Base-by-base conservation (phyloP, 2,888 invertebrate genomes). In the Luffia ferchaultella region DNA sequence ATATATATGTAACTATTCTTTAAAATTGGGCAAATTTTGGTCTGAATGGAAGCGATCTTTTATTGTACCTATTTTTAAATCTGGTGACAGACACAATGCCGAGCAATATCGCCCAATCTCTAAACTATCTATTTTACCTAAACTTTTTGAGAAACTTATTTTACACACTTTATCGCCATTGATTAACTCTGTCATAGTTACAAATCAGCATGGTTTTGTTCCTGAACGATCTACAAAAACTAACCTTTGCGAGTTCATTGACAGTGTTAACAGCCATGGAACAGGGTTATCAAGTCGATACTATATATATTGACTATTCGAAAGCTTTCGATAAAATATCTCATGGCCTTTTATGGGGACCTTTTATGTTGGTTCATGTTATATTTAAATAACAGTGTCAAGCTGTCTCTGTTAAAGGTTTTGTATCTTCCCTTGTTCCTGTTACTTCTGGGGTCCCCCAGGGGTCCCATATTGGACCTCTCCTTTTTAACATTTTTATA, bases 251-350 rank as follows among this genome's bases (percentile, higher is more conserved):
- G 53, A 55, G 43, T 53, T 53, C 12, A 9, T 50, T 1, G 52
- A 57, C 17, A 18, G 16, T 55, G 1, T 16, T 54, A 0, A 40
- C 16, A 9, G 49, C 53, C 12, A 55, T 59, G 55, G 50, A 52
- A 7, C 16, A 42, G 15, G 53, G 53, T 2, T 51, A 17, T 7
- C 59, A 56, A n/a, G n/a, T n/a, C n/a, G n/a, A n/a, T n/a, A n/a
- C n/a, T n/a, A n/a, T n/a, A n/a, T n/a, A n/a, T n/a, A 54, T 53
- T 2, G 54, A 55, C n/a, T 56, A 46, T 19, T 52, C 53, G 7
- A 57, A 56, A 48, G 54, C 55, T 0, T 57, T 57, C 49, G 56
- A 55, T 41, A 56, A 55, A 50, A 42, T 55, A 18, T 48, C 50
- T 46, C 54, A 54, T 16, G 12, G 3, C 20, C 16, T 18, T 42